Base-by-base conservation (phyloP, 2,113 vertebrate species). In the Stigmatopora nigra region DNA sequence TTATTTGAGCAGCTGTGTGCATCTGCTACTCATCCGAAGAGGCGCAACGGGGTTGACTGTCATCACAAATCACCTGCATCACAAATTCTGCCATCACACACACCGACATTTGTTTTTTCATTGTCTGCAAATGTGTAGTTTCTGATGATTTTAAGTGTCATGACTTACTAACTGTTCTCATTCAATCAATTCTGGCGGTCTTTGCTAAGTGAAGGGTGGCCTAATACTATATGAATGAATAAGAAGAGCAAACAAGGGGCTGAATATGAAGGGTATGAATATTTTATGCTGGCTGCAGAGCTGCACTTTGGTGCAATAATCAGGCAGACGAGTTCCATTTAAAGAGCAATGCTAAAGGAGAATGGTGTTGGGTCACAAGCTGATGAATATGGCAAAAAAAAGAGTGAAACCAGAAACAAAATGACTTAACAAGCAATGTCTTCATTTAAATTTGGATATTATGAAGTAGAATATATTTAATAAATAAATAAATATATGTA, bases 41-140 rank as follows among this genome's bases (percentile, higher is more conserved):
- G 62, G 1, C 5, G n/a, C 61, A 22, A 3, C 16, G 38, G 51
- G 9, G 31, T 71, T 60, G 7, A n/a, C 8, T 48, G 48, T 66
- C 62, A 64, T 66, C 67, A 55, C 20, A 55, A 67, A 70, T 57
- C 44, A 56, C 17, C 36, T 61, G 63, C 36, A 46, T 48, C 25
- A 14, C 31, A 16, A 31, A 16, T 58, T 58, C 8, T 11, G 25
- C 31, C 56, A 35, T 13, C 19, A 19, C 16, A 36, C 20, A 31
- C 4, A 51, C 25, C 3, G 14, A 51, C n/a, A 15, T 35, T 58
- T 56, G 31, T 67, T 16, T 47, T 51, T n/a, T 25, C 13, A 16
- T 56, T 52, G 0, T 2, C 25, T 31, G 53, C 53, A 31, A 12
- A 25, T 61, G 13, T 13, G n/a, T 1, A 17, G 7, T 19, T 56